These are phyloP conservation scores for Bergia sp. DNA, from an alignment of 92 coral and sea anemone genomes.

Conservation along the genomic window DNA sequence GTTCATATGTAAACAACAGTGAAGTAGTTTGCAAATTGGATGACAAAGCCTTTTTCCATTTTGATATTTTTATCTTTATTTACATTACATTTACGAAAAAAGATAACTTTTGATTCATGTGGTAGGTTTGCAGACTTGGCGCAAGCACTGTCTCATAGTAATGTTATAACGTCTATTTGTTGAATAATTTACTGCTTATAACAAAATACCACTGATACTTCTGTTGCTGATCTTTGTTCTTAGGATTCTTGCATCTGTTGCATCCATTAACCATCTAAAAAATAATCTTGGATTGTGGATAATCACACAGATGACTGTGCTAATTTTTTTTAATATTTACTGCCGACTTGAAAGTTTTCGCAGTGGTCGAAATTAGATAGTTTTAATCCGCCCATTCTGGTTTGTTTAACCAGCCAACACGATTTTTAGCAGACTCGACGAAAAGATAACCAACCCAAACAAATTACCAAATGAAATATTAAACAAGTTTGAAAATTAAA, in stretches of 20 bases:
- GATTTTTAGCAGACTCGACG: no score
- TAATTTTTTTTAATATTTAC: no score
- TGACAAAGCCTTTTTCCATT: background rate
- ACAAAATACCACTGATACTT: background rate
- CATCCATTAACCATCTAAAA: background rate
- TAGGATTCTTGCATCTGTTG: background rate
- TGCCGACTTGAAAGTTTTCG: no score
- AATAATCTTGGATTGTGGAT: background rate
- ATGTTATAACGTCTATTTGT: background rate
- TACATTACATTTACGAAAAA: background rate
- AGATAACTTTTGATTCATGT: slow-evolving; percentile 1
- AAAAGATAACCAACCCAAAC: no score
- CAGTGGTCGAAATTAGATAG: no score
- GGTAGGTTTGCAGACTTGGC: slow-evolving; percentile 6
- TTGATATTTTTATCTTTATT: background rate
- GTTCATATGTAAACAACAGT: background rate
- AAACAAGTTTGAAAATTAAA: no score
- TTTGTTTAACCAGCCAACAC: no score
- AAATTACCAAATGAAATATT: no score
- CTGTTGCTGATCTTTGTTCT: background rate
- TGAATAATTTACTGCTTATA: background rate
- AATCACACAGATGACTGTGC: no score
- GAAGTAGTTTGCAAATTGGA: background rate
- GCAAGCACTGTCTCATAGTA: slow-evolving; percentile 17
- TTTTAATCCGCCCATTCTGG: no score